Base-by-base conservation (phyloP, 2,888 invertebrate genomes). In the Hymenopus coronatus region DNA sequence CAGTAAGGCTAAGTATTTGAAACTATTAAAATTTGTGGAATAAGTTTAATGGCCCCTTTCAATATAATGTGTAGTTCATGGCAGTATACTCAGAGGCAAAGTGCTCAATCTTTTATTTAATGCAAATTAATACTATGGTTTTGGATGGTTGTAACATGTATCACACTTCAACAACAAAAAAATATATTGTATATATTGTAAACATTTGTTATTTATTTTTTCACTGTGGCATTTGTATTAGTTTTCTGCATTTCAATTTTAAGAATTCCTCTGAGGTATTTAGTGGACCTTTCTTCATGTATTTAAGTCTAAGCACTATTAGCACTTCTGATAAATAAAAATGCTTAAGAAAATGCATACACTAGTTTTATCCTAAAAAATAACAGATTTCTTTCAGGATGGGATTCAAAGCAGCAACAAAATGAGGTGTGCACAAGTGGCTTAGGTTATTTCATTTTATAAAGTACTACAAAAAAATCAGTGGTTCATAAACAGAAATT, bases 41-140 rank as follows among this genome's bases (percentile, higher is more conserved):
- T 87, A 87, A 30, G 81, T 87, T 82, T 87, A 25, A n/a, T 87
- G 87, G 87, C 87, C 87, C 87, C 87, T 82, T 40, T 82, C 33
- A 33, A 82, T 87, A 82, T 40, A 40, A 82, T 87, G 30, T 81
- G 40, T 33, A 82, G n/a, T 82, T 82, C 25, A 25, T 87, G 87
- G 87, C 87, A 87, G 87, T 87, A 9, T 70, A 25, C 20, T 70
- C 25, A 20, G 54, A 70, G 25, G 54, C 54, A 20, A 70, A 20
- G 20, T 70, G 54, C 54, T 70, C 25, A 70, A 4, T 25, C 15
- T 70, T 2, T 20, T 70, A 70, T 20, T 70, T 70, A 25, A 20
- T 25, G 54, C 54, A 70, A 70, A 20, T 20, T 70, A 70, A 20
- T 20, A 70, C 54, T 70, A 20, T 20, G 20, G 54, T 70, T 70